phyloP scores from a whole-genome alignment of 2,888 invertebrate genomes.

The Drepanosiphum platanoidis region DNA sequence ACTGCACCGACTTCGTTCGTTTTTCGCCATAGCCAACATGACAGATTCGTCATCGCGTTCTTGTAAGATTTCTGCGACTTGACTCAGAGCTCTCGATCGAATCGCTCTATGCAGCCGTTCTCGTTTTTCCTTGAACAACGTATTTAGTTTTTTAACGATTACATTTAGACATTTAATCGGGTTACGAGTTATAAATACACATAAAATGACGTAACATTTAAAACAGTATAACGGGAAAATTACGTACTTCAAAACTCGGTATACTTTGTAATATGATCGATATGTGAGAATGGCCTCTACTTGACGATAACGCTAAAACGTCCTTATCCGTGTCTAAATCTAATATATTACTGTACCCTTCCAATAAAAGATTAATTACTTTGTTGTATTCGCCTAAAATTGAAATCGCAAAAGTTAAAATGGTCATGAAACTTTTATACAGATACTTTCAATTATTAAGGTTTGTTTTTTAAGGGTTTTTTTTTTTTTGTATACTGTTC shows the following conservation, averaged over 20 bases:
- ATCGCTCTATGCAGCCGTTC: constrained; percentile 82
- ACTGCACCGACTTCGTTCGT: constrained; percentile 79
- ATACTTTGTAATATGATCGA: constrained; percentile 71
- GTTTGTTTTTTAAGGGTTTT: no score
- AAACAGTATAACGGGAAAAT: neutral
- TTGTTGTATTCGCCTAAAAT: constrained; percentile 74
- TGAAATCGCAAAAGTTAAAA: no score
- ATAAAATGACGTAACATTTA: no score
- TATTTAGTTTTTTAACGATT: neutral
- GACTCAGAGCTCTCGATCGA: constrained; percentile 71
- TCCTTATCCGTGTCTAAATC: constrained; percentile 81
- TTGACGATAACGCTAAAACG: constrained; percentile 77
- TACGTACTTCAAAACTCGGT: constrained; percentile 62
- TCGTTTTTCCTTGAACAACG: constrained; percentile 74
- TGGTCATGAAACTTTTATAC: no score
- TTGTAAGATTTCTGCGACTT: constrained; percentile 65
- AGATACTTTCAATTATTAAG: no score
- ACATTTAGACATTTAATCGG: no score
- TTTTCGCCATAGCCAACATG: constrained; percentile 73
- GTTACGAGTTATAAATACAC: no score
- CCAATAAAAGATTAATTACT: constrained; percentile 76
- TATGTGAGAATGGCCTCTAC: constrained; percentile 76
- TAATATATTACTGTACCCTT: constrained; percentile 88
- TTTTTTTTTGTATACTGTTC: no score
- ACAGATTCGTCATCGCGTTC: constrained; percentile 69